phyloP scores from a whole-genome alignment of 2,113 vertebrate genomes.

The Pongo abelii region DNA sequence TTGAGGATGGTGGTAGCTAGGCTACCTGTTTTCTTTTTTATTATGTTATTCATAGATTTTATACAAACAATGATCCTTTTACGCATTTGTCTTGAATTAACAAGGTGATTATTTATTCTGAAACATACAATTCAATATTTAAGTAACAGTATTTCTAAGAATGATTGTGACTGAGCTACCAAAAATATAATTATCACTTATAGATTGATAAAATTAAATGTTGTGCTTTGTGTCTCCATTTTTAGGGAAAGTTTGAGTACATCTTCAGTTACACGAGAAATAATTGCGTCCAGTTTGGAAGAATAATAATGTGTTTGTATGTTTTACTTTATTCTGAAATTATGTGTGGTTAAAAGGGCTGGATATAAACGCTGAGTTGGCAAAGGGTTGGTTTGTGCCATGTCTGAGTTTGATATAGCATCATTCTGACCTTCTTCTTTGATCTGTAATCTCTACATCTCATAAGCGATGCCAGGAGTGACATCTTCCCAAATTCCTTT shows the following conservation, averaged over 20 bases:
- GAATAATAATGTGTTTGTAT: background rate
- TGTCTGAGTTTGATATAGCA: background rate
- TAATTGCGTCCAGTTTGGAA: background rate
- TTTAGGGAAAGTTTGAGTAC: background rate
- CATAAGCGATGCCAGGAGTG: background rate
- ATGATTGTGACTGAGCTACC: background rate
- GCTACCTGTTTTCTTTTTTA: background rate
- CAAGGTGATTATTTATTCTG: background rate
- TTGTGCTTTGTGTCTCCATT: background rate
- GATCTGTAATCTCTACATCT: background rate
- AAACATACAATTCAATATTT: background rate
- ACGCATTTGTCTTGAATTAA: background rate
- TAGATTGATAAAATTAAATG: background rate
- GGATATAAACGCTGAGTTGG: background rate
- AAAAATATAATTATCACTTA: background rate
- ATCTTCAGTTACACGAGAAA: background rate
- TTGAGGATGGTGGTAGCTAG: background rate
- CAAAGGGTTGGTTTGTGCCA: background rate
- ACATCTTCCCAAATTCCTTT: background rate
- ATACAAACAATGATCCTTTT: background rate
- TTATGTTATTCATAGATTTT: background rate
- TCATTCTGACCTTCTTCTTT: background rate
- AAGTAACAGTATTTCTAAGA: background rate
- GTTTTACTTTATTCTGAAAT: background rate
- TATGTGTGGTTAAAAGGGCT: background rate